Evolutionary conservation across 2,113 vertebrate species (phyloP), one percentile per base, ranked within the genome.

Genomic region (Etheostoma cragini): DNA sequence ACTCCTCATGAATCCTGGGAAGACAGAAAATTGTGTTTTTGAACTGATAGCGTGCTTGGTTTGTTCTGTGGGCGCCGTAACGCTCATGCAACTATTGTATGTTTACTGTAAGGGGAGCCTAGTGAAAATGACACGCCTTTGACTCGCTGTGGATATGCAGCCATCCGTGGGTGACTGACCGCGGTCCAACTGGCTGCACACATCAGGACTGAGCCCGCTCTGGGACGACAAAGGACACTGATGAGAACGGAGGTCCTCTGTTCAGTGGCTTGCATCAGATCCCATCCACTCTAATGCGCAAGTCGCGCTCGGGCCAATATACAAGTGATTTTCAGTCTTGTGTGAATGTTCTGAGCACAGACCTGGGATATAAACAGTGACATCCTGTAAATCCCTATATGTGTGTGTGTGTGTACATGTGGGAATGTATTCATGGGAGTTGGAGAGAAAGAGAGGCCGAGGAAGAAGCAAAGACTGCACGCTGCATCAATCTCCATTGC

Each of bases 121-220:
- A 0, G 57, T 61, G 54, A 76, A 83, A 81, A 83, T 30, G 70
- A 75, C 74, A 66, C 3, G 50, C 71, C 49, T 73, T 24, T 53
- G 1, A 86, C 50, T 81, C 5, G 74, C 76, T 82, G 45, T 65
- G 78, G 82, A 77, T 72, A 53, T 52, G 71, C 82, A 82, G 80
- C 50, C 21, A 53, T 42, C 71, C 4, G 35, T 53, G 85, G 72
- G 64, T 64, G 64, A 88, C 74, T 35, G 79, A 35, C 14, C 49
- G n/a, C 66, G 14, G 45, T 82, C 87, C 83, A 82, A 80, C 71
- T 76, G 86, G 80, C 88, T 86, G 90, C 89, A 91, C 90, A 77
- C 88, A 82, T 92, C 85, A 86, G 83, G 80, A 84, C 82, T 1
- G 70, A 68, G 64, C 6, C 16, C 12, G 49, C 79, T 77, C 42